Base-by-base conservation (phyloP, 2,797 vertebrate species). In the Xenentodon cancila region DNA sequence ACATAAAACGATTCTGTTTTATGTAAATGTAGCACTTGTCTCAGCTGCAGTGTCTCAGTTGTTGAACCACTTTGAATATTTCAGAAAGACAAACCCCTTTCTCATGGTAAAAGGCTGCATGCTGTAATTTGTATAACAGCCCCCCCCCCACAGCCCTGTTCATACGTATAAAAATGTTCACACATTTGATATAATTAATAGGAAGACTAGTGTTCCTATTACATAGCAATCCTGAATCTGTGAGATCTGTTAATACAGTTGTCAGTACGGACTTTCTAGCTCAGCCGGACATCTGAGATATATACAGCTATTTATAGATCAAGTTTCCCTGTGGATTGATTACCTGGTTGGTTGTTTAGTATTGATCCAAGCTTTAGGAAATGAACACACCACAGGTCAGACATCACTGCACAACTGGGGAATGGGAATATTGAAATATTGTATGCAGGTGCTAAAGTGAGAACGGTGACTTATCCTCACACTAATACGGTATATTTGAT, bases 261-360 rank as follows among this genome's bases (percentile, higher is more conserved):
- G 55, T 57, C 22, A 1, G 49, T 25, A 54, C 1, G 65, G 68
- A 4, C 64, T 59, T 69, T 80, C 78, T 70, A 73, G 58, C 78
- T 82, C 78, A 82, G 81, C 79, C 82, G 81, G 74, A 88, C 80
- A 71, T 73, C 87, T 80, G 83, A 78, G 81, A 85, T 88, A 84
- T 86, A 85, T 82, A 89, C 84, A 80, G 83, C 85, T 88, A 85
- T 85, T 83, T 82, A 89, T 85, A 78, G 85, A 91, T 88, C 70
- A 53, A 30, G 62, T 47, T 58, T 75, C 73, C 66, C 85, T 21
- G 59, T 61, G 70, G 84, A 89, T 85, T 79, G 79, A 87, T 88
- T 62, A 80, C 85, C 84, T 81, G 75, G 60, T 73, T 70, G 81
- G 84, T 70, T 81, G 82, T 74, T 75, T 73, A 72, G 55, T 89